Conservation (phyloP, 1,140 invertebrate genomes). For the Theocolax elegans region DNA sequence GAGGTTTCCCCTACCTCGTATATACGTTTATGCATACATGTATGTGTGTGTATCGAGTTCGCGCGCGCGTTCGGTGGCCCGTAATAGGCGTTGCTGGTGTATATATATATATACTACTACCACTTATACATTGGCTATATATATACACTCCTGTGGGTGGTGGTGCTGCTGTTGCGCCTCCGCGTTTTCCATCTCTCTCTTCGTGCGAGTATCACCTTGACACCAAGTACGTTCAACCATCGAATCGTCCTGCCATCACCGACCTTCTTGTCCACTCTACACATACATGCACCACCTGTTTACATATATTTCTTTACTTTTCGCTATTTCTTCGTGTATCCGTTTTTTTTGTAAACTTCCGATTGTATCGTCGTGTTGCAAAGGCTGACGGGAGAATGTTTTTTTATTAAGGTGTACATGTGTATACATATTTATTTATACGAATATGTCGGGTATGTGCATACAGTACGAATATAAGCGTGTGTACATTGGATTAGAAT, state of each 20-base stretch:
- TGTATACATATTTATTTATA: no score
- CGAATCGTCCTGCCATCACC: slow-evolving; percentile 38
- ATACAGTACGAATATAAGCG: no score
- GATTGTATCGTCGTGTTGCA: no score
- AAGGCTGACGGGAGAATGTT: no score
- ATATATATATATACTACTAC: no score
- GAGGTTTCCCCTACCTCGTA: background rate
- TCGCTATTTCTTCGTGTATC: background rate
- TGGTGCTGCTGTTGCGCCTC: background rate
- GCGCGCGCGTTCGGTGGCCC: background rate
- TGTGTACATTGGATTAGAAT: no score
- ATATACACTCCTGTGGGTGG: slow-evolving; percentile 20
- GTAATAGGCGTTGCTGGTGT: slow-evolving; percentile 33
- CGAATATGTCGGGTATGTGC: no score
- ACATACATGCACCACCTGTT: background rate
- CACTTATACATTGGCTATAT: no score
- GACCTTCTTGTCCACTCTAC: no score
- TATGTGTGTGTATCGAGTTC: background rate
- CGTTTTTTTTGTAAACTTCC: background rate
- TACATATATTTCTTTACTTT: background rate
- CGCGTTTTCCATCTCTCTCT: background rate
- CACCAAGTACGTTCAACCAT: slow-evolving; percentile 35
- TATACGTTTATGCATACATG: no score
- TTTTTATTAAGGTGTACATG: no score
- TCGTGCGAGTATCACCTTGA: slow-evolving; percentile 26